Evolutionary conservation across 2,797 vertebrate genomes (phyloP), one percentile per base, ranked within the genome.

Genomic region (Netta rufina): DNA sequence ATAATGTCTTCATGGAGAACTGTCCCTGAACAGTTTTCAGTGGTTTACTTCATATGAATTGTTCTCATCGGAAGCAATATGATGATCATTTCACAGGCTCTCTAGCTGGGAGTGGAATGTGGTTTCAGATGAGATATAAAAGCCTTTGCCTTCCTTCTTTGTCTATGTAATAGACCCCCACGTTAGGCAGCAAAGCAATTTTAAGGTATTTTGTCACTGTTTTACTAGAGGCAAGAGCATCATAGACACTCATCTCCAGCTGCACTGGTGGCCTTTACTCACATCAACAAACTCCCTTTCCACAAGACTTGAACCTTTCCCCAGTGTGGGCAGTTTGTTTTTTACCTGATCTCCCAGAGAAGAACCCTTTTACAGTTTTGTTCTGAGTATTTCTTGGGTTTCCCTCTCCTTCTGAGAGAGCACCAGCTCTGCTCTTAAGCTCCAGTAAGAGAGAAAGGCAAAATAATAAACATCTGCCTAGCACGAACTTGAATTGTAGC

Each of bases 391-490:
- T 92, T 85, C 27, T 90, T 73, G 25, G 6, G 54, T 90, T 90
- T 76, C 53, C 49, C n/a, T 67, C 56, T 88, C 54, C 71, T 64
- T 56, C 51, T 43, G 49, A 39, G 32, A 78, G 38, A 65, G n/a
- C 38, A 30, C 25, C 32, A 54, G 38, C 25, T 88, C 69, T 84
- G 43, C 57, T 92, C 25, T 79, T 90, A 61, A 56, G 22, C 57
- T 75, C 45, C 91, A 80, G 16, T 15, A 41, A 90, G 64, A 67
- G 28, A 89, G 61, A 80, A 84, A 92, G 54, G 30, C 53, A 82
- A 91, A 93, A 96, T 65, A 89, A 83, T 82, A 93, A 91, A 91
- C 90, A 96, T 94, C 91, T 97, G 88, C 69, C 86, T 89, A 92
- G 33, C 90, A 92, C 33, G 57, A 82, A 67, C 81, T 91, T 78